Evolutionary conservation across 2,797 vertebrate genomes (phyloP), one percentile per base, ranked within the genome.

Genomic region (Staurois parvus): DNA sequence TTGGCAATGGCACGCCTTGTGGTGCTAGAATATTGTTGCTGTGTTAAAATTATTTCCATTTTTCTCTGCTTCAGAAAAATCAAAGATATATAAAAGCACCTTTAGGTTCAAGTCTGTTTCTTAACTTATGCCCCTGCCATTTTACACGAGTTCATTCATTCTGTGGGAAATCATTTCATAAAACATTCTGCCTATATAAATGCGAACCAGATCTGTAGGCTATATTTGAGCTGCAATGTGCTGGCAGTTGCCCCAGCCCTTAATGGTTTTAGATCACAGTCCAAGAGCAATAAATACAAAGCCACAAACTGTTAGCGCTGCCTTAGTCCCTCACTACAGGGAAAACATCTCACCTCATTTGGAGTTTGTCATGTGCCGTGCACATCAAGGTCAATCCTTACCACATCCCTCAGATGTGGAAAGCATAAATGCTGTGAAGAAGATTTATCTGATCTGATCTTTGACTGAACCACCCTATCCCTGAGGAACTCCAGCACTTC

Each of bases 231-330:
- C 32, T 45, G 64, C 45, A 56, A 68, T 80, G 64, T 81, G 72
- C 26, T 85, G 84, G 84, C 84, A 79, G 70, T 24, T 37, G 48
- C 40, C 62, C 15, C 24, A 73, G 52, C 69, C 84, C 77, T 45
- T 76, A 85, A 70, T 52, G 64, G 70, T 81, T 81, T n/a, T 81
- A 85, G 64, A 85, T 69, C 64, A 67, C 17, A 52, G 45, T 75
- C 84, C 78, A 85, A 85, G 48, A 85, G 64, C 64, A 76, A 86
- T 81, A 86, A 86, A 81, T 81, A 72, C 66, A 70, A 34, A 62
- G 66, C 79, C 84, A 86, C 84, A 82, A 81, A 81, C 24, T 82
- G 73, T 77, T 81, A 77, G 84, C 79, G 2, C 73, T 72, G 66
- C 72, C 52, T 70, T 45, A 82, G 76, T 81, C 68, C 73, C 66